Base-by-base conservation (phyloP, 2,888 invertebrate genomes). In the Achlya flavicornis region DNA sequence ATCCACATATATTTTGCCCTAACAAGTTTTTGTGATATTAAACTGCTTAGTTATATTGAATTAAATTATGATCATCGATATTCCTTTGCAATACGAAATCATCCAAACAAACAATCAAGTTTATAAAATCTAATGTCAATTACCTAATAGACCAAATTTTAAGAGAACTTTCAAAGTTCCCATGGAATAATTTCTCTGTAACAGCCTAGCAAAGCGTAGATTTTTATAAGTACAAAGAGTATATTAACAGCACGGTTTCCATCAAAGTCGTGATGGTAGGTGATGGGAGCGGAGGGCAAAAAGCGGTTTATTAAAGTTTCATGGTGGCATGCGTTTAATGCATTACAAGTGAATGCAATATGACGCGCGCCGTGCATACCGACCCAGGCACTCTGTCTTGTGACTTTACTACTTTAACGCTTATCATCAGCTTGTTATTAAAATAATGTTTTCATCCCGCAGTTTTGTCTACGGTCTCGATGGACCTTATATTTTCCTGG, bases 281-380 rank as follows among this genome's bases (percentile, higher is more conserved):
- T 71, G 71, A 65, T 66, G 63, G 64, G 64, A 61, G 10, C 16
- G 2, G 16, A 16, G 48, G 70, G 77, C 73, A 76, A 77, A 77
- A 77, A 75, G 72, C 72, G 68, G 73, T 76, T 71, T 80, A 87
- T 85, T 80, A 81, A 83, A 83, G 74, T 84, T 81, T 80, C 78
- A 80, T 79, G 77, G 73, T 64, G 69, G 64, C 71, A 70, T 77
- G 80, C 78, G 75, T 76, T 81, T 83, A 84, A 85, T 86, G 85
- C 84, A 85, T 85, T 78, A 81, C 80, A 79, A 80, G 78, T 66
- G 80, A 78, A 77, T 78, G 79, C 83, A 84, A 86, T 86, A 84
- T 80, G 71, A 66, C 68, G 80, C 82, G 77, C 80, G 81, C 77
- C 77, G 58, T 33, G 73, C 75, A 72, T 77, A 66, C 67, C 69